phyloP scores from a whole-genome alignment of 2,113 vertebrate genomes.

The Alces alces region DNA sequence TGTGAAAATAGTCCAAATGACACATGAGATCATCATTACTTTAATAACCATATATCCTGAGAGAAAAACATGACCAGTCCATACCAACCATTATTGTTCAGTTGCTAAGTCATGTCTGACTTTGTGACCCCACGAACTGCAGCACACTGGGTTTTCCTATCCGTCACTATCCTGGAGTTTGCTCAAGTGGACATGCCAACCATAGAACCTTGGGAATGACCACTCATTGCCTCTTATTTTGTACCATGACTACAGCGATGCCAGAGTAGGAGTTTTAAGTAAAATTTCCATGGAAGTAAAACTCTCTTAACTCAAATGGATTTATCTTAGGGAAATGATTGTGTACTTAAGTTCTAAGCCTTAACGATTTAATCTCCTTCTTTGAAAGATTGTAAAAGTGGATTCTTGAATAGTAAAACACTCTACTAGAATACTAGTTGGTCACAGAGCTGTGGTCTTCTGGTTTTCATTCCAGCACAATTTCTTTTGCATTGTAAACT shows the following conservation, averaged over 20 bases:
- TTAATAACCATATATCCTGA: neutral
- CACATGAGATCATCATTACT: neutral
- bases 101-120: neutral
- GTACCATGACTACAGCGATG: neutral
- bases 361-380: neutral
- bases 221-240: neutral
- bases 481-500: neutral
- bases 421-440: neutral
- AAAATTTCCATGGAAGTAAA: neutral
- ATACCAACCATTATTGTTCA: neutral
- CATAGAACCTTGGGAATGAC: neutral
- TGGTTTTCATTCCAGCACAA: neutral
- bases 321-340: neutral
- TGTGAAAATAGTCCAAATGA: neutral
- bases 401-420: neutral
- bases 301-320: neutral
- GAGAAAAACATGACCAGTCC: neutral
- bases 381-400: neutral
- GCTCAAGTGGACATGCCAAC: neutral
- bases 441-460: neutral
- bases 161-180: neutral
- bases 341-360: neutral
- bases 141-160: neutral
- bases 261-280: neutral
- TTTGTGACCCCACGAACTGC: neutral